Percentiles rank a stretch among this genome's conserved stretches.
Evolutionary conservation across 1,140 invertebrate genomes (phyloP).

Genomic region (Rhizoglyphus robini): DNA sequence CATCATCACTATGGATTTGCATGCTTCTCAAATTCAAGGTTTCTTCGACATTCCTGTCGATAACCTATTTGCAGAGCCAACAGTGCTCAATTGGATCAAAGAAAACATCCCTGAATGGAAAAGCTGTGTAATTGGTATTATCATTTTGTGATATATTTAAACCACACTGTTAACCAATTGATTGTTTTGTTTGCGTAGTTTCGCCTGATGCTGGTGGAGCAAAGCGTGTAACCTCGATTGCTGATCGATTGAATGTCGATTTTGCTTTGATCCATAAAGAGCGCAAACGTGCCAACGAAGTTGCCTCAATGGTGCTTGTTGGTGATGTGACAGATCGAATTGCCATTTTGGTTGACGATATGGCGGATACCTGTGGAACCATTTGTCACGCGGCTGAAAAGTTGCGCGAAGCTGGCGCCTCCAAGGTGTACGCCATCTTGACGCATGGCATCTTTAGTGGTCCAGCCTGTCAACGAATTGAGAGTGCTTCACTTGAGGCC

Average conservation of each 20-base stretch:
- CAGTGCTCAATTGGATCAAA: slow-evolving; percentile 96
- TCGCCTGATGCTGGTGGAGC: slow-evolving; percentile 98
- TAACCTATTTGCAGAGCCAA: slow-evolving; percentile 95
- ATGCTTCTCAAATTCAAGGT: slow-evolving; percentile 89
- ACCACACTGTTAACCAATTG: too few species aligned
- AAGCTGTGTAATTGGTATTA: slow-evolving; percentile 60
- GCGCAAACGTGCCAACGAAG: slow-evolving; percentile 88
- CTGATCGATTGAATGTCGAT: slow-evolving; percentile 88
- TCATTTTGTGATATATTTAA: background rate
- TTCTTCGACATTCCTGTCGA: slow-evolving; percentile 99
- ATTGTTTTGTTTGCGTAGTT: slow-evolving; percentile 49
- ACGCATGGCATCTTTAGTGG: slow-evolving; percentile 98
- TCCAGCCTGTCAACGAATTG: slow-evolving; percentile 86
- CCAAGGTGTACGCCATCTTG: slow-evolving; percentile 90
- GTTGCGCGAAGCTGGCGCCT: slow-evolving; percentile 73
- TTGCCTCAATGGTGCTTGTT: slow-evolving; percentile 95
- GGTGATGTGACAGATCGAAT: slow-evolving; percentile 90
- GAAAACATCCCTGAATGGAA: slow-evolving; percentile 96
- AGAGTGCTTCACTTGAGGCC: slow-evolving; percentile 87
- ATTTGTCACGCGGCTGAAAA: slow-evolving; percentile 95
- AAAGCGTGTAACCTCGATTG: slow-evolving; percentile 88
- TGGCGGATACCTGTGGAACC: slow-evolving; percentile 98
- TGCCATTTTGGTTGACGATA: slow-evolving; percentile 95
- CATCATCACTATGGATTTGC: slow-evolving; percentile 98
- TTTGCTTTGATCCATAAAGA: slow-evolving; percentile 99